phyloP scores from a whole-genome alignment of 35 echinoderm and acorn worm species.

The Apostichopus japonicus region DNA sequence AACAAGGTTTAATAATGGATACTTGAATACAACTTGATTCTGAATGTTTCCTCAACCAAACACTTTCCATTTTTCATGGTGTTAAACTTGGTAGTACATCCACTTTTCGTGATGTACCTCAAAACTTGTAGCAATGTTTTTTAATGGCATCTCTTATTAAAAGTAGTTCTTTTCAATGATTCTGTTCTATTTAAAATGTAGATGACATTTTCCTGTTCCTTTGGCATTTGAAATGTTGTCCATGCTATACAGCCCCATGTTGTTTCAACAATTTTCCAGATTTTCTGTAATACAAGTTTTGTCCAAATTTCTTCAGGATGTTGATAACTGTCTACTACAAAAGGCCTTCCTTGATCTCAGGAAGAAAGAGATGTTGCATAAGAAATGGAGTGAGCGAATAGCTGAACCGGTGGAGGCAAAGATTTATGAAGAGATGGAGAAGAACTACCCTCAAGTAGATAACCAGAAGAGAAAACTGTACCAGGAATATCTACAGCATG shows the following conservation, averaged over 20 bases:
- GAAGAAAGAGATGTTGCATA: conserved; percentile 97
- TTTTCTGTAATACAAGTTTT: not conserved
- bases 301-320: conserved; percentile 63
- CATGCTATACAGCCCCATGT: no score
- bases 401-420: conserved; percentile 75
- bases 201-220: not conserved
- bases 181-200: not conserved
- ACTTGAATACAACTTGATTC: no score
- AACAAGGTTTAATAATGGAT: no score
- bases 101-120: no score
- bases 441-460: conserved; percentile 78
- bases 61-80: no score
- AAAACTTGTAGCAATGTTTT: no score
- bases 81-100: no score
- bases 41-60: no score
- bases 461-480: conserved; percentile 78
- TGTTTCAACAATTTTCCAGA: no score
- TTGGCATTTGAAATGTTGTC: no score
- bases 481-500: conserved; percentile 83
- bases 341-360: conserved; percentile 88
- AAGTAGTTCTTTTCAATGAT: no score
- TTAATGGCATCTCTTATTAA: no score
- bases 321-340: conserved; percentile 84
- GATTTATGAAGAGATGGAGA: conserved; percentile 80
- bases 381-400: conserved; percentile 95